Evolutionary conservation across 2,797 vertebrate species (phyloP).

Genomic region (Phoebastria nigripes): DNA sequence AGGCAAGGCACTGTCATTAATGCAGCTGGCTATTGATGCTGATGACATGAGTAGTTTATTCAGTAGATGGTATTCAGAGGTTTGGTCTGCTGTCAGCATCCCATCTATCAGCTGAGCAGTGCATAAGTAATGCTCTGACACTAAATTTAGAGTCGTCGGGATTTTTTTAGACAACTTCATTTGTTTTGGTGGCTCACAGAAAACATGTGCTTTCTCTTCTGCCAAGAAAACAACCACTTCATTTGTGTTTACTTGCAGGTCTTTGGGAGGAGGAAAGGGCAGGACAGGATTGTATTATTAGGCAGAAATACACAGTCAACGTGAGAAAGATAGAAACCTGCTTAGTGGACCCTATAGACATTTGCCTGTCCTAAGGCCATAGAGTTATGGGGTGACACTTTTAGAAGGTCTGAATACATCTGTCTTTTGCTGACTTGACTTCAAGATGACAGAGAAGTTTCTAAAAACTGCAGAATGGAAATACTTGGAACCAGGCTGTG

Average conservation of each 20-base stretch:
- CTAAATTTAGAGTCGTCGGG: not conserved
- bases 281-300: not conserved
- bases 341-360: not conserved
- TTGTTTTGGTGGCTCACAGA: not conserved
- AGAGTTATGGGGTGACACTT: not conserved
- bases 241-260: not conserved
- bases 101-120: slow-evolving; percentile 4
- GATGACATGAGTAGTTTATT: not conserved
- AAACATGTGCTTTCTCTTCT: not conserved
- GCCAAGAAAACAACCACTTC: not conserved
- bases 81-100: not conserved
- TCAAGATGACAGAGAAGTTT: not conserved
- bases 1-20: not conserved
- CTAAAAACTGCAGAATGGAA: not conserved
- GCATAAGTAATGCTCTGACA: not conserved
- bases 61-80: not conserved
- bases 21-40: not conserved
- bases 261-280: not conserved
- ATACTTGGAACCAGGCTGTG: not conserved
- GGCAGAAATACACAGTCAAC: not conserved
- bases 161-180: not conserved
- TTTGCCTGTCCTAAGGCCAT: not conserved
- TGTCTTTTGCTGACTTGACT: not conserved
- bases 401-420: not conserved
- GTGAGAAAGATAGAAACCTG: not conserved